Base-by-base conservation (phyloP, 2,113 vertebrate genomes). In the Garra rufa region DNA sequence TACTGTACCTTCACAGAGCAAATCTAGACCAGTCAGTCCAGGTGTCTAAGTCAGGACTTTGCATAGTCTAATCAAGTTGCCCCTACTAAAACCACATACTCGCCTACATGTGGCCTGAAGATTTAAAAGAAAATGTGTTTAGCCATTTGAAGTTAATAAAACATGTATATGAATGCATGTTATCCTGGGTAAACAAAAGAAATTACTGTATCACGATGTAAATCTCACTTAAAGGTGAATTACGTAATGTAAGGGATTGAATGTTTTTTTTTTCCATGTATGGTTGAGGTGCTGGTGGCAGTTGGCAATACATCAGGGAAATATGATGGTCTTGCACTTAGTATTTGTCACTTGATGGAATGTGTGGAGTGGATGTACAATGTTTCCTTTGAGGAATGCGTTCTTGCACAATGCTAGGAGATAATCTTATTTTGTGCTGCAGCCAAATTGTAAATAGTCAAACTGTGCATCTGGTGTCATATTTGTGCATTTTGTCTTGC, bases 331-430 rank as follows among this genome's bases (percentile, higher is more conserved):
- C 79, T 76, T 83, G 71, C 59, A 88, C 69, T 84, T 86, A 57
- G 30, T 21, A 75, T 69, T 80, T 84, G 71, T 55, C 43, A 70
- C 44, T 82, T 70, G 21, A 69, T 34, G 61, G 46, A 50, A 67
- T 48, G 57, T 81, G 76, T 88, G 81, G 81, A 88, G 76, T 88
- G 81, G 81, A 88, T 82, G 76, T 81, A 76, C 17, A 50, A 50
- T 50, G 76, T 84, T 76, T 86, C 19, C 63, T 86, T 83, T 88
- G 52, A 82, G 85, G 77, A 88, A 83, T 84, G 71, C 85, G 19
- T 88, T 86, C 81, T 82, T 88, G 85, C 85, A 86, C 85, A 86
- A 71, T 88, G 84, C 82, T 88, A 85, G 82, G 78, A 70, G 84
- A 86, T 86, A 86, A 86, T 74, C 77, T 86, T 67, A 84, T 84